These are phyloP conservation scores for Henicopernis longicauda DNA, from an alignment of 2,113 vertebrate species.

Conservation along the genomic window DNA sequence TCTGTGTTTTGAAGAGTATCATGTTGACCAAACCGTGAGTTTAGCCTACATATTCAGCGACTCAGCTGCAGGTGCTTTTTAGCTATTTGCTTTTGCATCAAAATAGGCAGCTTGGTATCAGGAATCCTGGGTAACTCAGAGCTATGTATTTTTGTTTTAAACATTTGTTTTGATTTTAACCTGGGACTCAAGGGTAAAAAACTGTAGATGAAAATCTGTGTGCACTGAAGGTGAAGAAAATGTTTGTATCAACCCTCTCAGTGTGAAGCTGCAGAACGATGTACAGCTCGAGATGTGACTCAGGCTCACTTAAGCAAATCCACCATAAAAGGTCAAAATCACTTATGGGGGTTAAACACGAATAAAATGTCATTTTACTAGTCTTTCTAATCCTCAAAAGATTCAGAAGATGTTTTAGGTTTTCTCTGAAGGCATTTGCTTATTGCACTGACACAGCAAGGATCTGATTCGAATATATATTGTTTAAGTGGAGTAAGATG, in stretches of 20 bases:
- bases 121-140: neutral
- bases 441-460: neutral
- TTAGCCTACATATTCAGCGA: neutral
- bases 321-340: slow-evolving; percentile 25
- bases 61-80: neutral
- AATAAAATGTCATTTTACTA: neutral
- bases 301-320: neutral
- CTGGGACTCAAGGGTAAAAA: neutral
- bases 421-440: neutral
- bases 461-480: neutral
- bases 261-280: neutral
- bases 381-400: neutral
- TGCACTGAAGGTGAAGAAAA: neutral
- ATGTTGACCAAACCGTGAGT: neutral
- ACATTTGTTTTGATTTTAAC: neutral
- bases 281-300: neutral
- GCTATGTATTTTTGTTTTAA: neutral
- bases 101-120: neutral
- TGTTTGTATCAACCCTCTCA: neutral
- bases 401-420: neutral
- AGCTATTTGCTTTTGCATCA: neutral
- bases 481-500: neutral
- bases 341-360: neutral
- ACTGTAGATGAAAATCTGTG: neutral
- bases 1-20: neutral